Percentiles rank a stretch among this genome's conserved stretches.
phyloP scores from a whole-genome alignment of 1,140 invertebrate genomes.

The Drosophila dunni region DNA sequence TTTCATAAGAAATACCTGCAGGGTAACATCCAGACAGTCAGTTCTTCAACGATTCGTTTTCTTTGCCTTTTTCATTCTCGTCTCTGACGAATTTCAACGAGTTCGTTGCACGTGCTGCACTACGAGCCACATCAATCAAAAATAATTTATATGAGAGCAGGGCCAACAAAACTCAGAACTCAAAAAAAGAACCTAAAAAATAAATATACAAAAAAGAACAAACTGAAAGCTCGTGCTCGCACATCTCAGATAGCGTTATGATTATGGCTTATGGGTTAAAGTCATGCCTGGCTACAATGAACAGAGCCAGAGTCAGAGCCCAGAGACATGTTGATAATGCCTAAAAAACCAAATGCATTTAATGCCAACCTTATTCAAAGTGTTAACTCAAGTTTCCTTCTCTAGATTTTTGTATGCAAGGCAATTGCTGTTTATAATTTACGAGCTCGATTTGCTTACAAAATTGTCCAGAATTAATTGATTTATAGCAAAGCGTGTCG shows the following conservation, averaged over 20 bases:
- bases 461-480: conserved; percentile 72
- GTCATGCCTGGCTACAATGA: conserved; percentile 31
- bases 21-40: background rate
- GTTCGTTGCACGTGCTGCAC: conserved; percentile 65
- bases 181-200: background rate
- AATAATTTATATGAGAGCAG: conserved; percentile 78
- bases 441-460: conserved; percentile 64
- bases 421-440: conserved; percentile 66
- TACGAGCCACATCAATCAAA: conserved; percentile 75
- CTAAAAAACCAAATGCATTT: conserved; percentile 52
- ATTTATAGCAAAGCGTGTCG: conserved; percentile 52
- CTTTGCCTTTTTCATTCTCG: conserved; percentile 17
- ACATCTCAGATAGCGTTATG: conserved; percentile 56
- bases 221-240: conserved; percentile 44
- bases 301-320: conserved; percentile 34
- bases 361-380: conserved; percentile 23
- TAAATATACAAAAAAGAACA: conserved; percentile 8
- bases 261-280: conserved; percentile 43
- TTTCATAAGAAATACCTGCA: background rate
- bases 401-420: conserved; percentile 33
- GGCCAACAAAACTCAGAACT: conserved; percentile 21
- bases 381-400: conserved; percentile 18
- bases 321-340: conserved; percentile 53
- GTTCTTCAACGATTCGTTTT: background rate
- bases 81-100: conserved; percentile 60